Percentiles rank a stretch among this genome's conserved stretches.
Evolutionary conservation across 37 sponge, comb jelly and placozoan species (phyloP).

Genomic region (Haliclona indistincta): DNA sequence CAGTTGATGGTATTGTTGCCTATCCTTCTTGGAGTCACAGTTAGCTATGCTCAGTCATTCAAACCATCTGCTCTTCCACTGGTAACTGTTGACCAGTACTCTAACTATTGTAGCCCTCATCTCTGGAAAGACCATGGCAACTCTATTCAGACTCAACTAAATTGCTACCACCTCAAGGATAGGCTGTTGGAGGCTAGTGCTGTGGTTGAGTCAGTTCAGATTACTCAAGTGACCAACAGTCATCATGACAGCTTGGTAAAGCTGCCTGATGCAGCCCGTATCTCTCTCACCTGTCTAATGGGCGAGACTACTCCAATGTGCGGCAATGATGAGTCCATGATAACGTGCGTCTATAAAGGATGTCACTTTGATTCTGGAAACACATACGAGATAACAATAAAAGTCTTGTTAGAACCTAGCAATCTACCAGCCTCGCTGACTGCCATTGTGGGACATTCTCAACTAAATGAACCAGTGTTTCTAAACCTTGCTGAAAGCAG

Average conservation of each 20-base stretch:
- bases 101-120: slow-evolving; percentile 37
- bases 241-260: neutral
- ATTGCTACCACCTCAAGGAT: slow-evolving; percentile 53
- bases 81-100: slow-evolving; percentile 28
- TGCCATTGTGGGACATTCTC: neutral
- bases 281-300: slow-evolving; percentile 32
- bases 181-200: slow-evolving; percentile 29
- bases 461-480: too few species aligned
- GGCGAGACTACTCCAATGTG: slow-evolving; percentile 52
- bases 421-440: neutral
- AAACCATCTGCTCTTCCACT: neutral
- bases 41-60: neutral
- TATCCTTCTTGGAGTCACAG: slow-evolving; percentile 5
- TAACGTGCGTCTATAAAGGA: slow-evolving; percentile 38
- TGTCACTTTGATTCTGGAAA: slow-evolving; percentile 44
- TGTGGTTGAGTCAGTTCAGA: slow-evolving; percentile 16
- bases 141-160: slow-evolving; percentile 46
- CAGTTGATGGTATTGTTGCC: slow-evolving; percentile 6
- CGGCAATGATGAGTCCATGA: slow-evolving; percentile 21
- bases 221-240: slow-evolving; percentile 16
- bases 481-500: neutral
- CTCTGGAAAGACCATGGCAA: slow-evolving; percentile 13
- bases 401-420: neutral
- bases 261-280: slow-evolving; percentile 25
- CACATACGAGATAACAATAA: slow-evolving; percentile 4